phyloP scores from a whole-genome alignment of 2,113 vertebrate species.

The Paratilapia polleni region DNA sequence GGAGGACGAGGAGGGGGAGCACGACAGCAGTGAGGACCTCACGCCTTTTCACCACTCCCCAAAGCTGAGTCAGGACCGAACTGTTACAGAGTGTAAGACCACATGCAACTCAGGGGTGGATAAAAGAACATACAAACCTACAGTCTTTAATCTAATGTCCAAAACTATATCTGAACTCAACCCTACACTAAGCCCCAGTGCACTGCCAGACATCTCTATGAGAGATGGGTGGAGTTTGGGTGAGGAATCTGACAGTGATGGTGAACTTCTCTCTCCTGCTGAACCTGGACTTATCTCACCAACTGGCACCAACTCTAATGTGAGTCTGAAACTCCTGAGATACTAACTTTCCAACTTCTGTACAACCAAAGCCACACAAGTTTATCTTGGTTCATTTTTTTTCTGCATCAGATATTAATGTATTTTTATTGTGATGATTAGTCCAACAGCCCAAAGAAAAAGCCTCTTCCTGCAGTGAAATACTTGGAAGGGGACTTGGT shows the following conservation, averaged over 20 bases:
- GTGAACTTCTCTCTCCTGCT: conserved; percentile 67
- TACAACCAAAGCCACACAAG: neutral
- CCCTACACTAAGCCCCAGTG: conserved; percentile 73
- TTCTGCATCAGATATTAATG: neutral
- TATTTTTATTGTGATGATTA: conserved; percentile 65
- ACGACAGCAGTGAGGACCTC: conserved; percentile 32
- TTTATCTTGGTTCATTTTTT: neutral
- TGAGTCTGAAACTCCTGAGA: conserved; percentile 57
- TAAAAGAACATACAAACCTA: conserved; percentile 71
- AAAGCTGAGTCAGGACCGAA: conserved; percentile 50
- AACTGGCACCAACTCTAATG: conserved; percentile 76
- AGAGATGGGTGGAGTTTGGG: conserved; percentile 77
- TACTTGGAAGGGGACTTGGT: conserved; percentile 92
- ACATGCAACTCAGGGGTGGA: conserved; percentile 44
- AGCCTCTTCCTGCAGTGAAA: conserved; percentile 82
- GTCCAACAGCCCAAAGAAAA: conserved; percentile 90
- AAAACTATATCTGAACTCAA: conserved; percentile 78
- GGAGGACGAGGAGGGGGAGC: conserved; percentile 46
- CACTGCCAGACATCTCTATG: conserved; percentile 75
- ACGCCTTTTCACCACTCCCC: conserved; percentile 48
- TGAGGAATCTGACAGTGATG: conserved; percentile 79
- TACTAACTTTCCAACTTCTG: neutral
- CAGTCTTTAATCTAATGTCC: conserved; percentile 74
- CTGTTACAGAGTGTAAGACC: conserved; percentile 42
- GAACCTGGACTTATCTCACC: conserved; percentile 69